A percentile compares a stretch with the other conserved stretches of the same genome.
These are phyloP conservation scores for Callosobruchus maculatus DNA, from an alignment of 2,888 invertebrate species.

Conservation along the genomic window DNA sequence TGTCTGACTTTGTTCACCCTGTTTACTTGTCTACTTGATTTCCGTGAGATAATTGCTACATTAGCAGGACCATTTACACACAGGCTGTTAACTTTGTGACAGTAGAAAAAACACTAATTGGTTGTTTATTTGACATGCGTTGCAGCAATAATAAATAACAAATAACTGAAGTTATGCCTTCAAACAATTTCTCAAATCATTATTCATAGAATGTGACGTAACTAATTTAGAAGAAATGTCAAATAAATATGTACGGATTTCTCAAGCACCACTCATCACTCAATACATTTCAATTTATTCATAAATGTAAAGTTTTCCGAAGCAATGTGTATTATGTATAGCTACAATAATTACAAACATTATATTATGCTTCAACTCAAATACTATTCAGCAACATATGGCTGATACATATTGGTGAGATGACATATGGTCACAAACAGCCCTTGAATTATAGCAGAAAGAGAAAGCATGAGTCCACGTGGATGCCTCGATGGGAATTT, in stretches of 20 bases:
- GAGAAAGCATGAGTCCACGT: background rate
- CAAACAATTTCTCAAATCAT: background rate
- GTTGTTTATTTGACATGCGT: background rate
- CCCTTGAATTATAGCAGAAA: background rate
- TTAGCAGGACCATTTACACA: background rate
- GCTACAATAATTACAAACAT: background rate
- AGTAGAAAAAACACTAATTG: background rate
- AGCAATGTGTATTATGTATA: background rate
- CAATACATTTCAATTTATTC: background rate
- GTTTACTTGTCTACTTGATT: too few relatives aligned
- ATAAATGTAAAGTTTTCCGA: background rate
- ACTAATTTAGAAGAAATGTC: background rate
- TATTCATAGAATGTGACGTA: background rate
- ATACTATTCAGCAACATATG: background rate
- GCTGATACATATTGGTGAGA: background rate
- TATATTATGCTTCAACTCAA: background rate
- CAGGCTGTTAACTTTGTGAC: background rate
- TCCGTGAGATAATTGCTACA: too few relatives aligned
- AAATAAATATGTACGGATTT: background rate
- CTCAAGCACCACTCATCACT: background rate
- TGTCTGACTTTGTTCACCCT: too few relatives aligned
- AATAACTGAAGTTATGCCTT: background rate
- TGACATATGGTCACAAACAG: background rate
- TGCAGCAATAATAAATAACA: background rate
- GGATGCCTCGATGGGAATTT: background rate